phyloP scores from a whole-genome alignment of 2,888 invertebrate species.

The Agrotis exclamationis region DNA sequence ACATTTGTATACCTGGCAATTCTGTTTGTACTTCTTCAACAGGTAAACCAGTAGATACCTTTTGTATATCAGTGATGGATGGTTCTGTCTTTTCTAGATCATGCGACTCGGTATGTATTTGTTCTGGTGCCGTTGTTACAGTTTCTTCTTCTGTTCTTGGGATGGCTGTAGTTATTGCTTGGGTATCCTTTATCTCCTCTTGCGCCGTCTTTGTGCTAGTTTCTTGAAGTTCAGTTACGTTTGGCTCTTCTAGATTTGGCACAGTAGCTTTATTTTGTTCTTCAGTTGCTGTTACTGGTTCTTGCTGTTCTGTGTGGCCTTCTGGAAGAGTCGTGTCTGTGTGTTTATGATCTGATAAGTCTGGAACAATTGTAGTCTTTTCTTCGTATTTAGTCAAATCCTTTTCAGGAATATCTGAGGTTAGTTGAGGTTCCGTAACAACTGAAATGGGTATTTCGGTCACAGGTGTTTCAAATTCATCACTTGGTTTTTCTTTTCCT shows the following conservation, averaged over 20 bases:
- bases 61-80: conserved; percentile 34
- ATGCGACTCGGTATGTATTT: conserved; percentile 25
- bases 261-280: conserved; percentile 24
- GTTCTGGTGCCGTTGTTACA: conserved; percentile 25
- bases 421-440: conserved; percentile 39
- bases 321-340: conserved; percentile 31
- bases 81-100: conserved; percentile 13
- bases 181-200: conserved; percentile 21
- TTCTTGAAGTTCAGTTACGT: conserved; percentile 33
- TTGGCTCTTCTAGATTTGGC: conserved; percentile 13
- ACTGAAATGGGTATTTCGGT: conserved; percentile 43
- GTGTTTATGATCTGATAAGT: conserved; percentile 25
- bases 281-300: conserved; percentile 18
- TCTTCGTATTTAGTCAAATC: conserved; percentile 35
- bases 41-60: conserved; percentile 45
- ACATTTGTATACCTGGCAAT: conserved; percentile 30
- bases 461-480: conserved; percentile 20
- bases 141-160: conserved; percentile 30
- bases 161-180: conserved; percentile 26
- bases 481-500: conserved; percentile 29
- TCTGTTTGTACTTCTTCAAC: conserved; percentile 47
- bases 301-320: conserved; percentile 35
- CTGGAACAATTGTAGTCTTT: conserved; percentile 39
- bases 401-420: conserved; percentile 21
- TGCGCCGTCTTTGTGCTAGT: conserved; percentile 38